Base-by-base conservation (phyloP, 2,888 invertebrate species). In the Drosophila mimetica region DNA sequence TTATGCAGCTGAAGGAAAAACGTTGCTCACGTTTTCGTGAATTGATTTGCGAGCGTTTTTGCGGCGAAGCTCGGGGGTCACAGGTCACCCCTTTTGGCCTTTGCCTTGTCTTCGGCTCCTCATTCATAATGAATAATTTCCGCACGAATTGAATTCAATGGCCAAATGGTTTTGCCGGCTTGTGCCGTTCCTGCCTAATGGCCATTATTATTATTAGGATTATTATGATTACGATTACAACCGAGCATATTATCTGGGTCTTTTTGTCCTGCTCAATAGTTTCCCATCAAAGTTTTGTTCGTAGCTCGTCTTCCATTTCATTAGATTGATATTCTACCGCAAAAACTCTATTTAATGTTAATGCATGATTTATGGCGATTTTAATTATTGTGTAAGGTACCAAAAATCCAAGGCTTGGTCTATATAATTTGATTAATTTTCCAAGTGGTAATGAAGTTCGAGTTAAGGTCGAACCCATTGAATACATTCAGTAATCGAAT, bases 61-160 rank as follows among this genome's bases (percentile, higher is more conserved):
- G 69, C 28, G 65, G 60, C 41, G 37, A 48, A 28, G 18, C 16
- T 28, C n/a, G 41, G 46, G 32, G 22, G 20, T 47, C 48, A 47
- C 48, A 64, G 52, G 63, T 65, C 41, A 63, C 63, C 73, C 48
- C 52, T 65, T 65, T 57, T 63, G 48, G 51, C 53, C 37, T 53
- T 50, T 50, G 47, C 48, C 46, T 57, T 36, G 50, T 64, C 65
- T 64, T 25, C 36, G 8, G 18, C 42, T 39, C 32, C 59, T 67
- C 75, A 86, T 80, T 75, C 61, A 81, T 87, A 84, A 88, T 86
- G 88, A 86, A 86, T 86, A 83, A 84, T 86, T 84, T 84, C 84
- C 84, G 86, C 83, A 73, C 74, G 86, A 83, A 64, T 83, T 72
- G 76, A 74, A 83, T 76, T 77, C 83, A 86, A 86, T 80, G 74